These are phyloP conservation scores for Thalassaphorura encarpata DNA, from an alignment of 1,140 invertebrate genomes.

Conservation along the genomic window DNA sequence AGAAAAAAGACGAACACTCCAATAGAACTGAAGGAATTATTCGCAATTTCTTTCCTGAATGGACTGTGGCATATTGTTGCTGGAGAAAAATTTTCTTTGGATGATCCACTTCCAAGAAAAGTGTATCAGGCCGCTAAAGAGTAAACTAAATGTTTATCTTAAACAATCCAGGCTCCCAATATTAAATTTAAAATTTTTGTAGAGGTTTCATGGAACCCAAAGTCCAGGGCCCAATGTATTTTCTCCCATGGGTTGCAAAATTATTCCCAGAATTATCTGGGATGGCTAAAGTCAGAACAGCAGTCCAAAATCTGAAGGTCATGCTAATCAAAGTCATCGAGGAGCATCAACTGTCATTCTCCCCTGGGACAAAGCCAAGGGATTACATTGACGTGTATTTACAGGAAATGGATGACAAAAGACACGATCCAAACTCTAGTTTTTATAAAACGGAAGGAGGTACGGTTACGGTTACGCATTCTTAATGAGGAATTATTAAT, in stretches of 20 bases:
- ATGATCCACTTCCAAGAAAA: neutral
- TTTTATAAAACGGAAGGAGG: constrained; percentile 8
- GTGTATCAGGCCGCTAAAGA: neutral
- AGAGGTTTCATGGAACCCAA: neutral
- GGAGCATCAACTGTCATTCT: constrained; percentile 12
- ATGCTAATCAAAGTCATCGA: constrained; percentile 1
- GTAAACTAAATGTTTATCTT: neutral
- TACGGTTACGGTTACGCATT: neutral
- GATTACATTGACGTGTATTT: constrained; percentile 24
- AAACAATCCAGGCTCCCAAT: neutral
- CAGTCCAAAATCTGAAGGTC: neutral
- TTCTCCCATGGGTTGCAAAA: neutral
- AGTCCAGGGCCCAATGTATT: neutral
- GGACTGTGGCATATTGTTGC: neutral
- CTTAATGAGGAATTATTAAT: neutral
- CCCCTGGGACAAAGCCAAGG: neutral
- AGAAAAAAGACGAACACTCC: neutral
- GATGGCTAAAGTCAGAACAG: neutral
- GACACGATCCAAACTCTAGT: neutral
- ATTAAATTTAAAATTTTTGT: neutral
- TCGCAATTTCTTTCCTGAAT: neutral
- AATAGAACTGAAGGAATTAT: neutral
- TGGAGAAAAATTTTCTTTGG: neutral
- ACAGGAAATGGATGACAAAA: constrained; percentile 6
- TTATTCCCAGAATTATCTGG: neutral